These are phyloP conservation scores for Equus przewalskii DNA, from an alignment of 2,113 vertebrate genomes.

Conservation along the genomic window DNA sequence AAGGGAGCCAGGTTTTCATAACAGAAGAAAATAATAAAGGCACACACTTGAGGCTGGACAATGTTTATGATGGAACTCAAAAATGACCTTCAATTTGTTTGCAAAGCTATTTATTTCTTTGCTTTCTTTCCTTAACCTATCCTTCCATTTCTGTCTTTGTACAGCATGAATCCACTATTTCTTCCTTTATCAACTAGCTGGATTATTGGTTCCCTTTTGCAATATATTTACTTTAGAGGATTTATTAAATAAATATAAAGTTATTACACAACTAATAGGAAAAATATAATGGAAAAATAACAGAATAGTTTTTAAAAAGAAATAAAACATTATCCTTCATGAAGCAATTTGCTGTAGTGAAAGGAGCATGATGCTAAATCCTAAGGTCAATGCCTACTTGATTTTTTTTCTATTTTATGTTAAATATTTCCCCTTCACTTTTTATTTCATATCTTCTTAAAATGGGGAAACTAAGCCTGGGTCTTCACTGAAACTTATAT, in stretches of 20 bases:
- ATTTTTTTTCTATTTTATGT: slow-evolving; percentile 1
- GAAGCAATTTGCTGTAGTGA: background rate
- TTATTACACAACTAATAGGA: slow-evolving; percentile 49
- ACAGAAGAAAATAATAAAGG: slow-evolving; percentile 83
- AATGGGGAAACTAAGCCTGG: background rate
- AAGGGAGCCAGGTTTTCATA: slow-evolving; percentile 81
- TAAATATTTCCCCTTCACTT: background rate
- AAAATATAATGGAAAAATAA: slow-evolving; percentile 52
- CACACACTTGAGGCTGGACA: slow-evolving; percentile 76
- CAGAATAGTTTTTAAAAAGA: slow-evolving; percentile 14
- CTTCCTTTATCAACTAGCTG: slow-evolving; percentile 67
- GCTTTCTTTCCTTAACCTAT: slow-evolving; percentile 58
- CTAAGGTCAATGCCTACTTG: background rate
- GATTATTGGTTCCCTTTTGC: slow-evolving; percentile 18
- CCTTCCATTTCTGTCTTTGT: slow-evolving; percentile 50
- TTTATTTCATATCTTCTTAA: background rate
- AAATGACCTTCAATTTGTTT: slow-evolving; percentile 81
- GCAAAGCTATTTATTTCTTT: slow-evolving; percentile 50
- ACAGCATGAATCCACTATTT: slow-evolving; percentile 42
- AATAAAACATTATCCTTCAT: background rate
- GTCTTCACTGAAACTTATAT: background rate
- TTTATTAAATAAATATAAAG: slow-evolving; percentile 36
- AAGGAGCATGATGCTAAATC: background rate
- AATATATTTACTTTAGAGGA: slow-evolving; percentile 56
- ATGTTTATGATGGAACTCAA: slow-evolving; percentile 71